These are phyloP conservation scores for Monomorium pharaonis DNA, from an alignment of 1,140 invertebrate species.

Conservation along the genomic window DNA sequence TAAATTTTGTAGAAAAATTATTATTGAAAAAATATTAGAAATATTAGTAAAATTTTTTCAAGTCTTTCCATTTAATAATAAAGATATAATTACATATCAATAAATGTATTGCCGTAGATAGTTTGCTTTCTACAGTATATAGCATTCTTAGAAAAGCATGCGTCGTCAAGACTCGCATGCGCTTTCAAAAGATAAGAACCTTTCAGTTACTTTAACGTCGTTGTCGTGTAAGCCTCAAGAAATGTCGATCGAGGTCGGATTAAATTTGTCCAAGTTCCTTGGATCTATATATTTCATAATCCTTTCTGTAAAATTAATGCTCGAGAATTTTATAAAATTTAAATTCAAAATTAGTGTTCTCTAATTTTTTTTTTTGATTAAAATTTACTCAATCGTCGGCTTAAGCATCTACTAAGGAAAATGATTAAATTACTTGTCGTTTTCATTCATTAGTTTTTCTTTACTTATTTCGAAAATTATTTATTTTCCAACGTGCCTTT, in stretches of 20 bases:
- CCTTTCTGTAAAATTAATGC: background rate
- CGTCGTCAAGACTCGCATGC: background rate
- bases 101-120: background rate
- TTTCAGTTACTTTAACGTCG: background rate
- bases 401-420: too few species aligned
- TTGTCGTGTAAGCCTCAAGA: background rate
- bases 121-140: background rate
- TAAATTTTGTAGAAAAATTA: too few species aligned
- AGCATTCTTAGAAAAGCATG: slow-evolving; percentile 15
- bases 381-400: too few species aligned
- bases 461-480: background rate
- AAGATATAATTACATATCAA: background rate
- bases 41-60: background rate
- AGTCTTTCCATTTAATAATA: background rate
- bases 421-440: background rate
- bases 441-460: background rate
- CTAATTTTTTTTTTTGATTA: background rate
- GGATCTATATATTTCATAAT: background rate
- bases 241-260: slow-evolving; percentile 21
- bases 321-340: background rate
- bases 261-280: slow-evolving; percentile 16
- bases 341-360: background rate
- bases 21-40: background rate
- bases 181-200: background rate
- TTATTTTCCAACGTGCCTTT: background rate